Base-by-base conservation (phyloP, 2,113 vertebrate species). In the Manacus vitellinus region DNA sequence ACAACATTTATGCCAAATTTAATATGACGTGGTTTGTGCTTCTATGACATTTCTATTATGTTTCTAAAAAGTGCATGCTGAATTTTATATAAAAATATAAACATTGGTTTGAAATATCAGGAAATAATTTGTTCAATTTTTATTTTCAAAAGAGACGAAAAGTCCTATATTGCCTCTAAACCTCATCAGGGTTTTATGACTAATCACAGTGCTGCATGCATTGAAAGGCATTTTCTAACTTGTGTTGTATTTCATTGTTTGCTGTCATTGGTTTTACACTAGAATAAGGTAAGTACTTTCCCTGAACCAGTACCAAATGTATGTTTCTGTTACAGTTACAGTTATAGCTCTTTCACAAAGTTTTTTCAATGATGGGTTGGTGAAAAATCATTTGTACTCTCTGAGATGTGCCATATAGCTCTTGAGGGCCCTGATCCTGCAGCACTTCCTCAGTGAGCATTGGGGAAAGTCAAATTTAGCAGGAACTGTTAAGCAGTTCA, bases 181-280 rank as follows among this genome's bases (percentile, higher is more conserved):
- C 98, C 97, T 98, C 98, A 93, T 98, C 99, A 98, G 98, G 99
- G 98, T 98, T 99, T 99, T 98, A 99, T 99, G 98, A 99, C 97
- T 98, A 99, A 99, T 98, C 98, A 98, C 98, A 98, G 98, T 98
- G 98, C 98, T 98, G 98, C 98, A 98, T 98, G 98, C 98, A 98
- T 98, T 99, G 98, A 99, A 99, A 99, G 98, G 98, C 98, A 99
- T 98, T 98, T 99, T 99, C 99, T 99, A 99, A 99, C 98, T 98
- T 99, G 98, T 99, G 98, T 99, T 99, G 98, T 99, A 99, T 99
- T 99, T 99, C 99, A 99, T 99, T 99, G 99, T 99, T 99, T 99
- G 99, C 99, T 99, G 98, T 99, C 99, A 99, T 97, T 99, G 99
- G 98, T 99, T 99, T 99, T 99, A 98, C 98, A 99, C 98, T 99